Evolutionary conservation across 2,113 vertebrate genomes (phyloP).

Genomic region (Mobula hypostoma): DNA sequence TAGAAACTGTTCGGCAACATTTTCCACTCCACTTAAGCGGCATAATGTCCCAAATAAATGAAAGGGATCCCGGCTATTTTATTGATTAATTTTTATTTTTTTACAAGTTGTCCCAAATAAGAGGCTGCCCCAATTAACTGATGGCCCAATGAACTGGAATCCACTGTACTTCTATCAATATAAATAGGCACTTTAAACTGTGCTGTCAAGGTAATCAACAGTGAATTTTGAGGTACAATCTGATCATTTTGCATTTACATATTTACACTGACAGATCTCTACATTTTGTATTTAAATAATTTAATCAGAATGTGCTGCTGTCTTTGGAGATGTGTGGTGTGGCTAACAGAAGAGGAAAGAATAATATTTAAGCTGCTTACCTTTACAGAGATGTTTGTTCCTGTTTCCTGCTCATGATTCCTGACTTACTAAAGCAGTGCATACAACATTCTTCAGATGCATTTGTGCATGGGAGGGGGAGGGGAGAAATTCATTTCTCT

Average conservation of each 20-base stretch:
- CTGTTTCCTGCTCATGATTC: background rate
- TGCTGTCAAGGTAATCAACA: background rate
- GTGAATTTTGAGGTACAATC: background rate
- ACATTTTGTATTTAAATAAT: background rate
- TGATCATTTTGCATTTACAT: background rate
- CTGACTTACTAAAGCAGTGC: background rate
- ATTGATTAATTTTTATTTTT: no score
- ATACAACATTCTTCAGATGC: background rate
- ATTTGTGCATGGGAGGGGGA: no score
- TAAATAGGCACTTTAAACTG: background rate
- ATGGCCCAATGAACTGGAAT: no score
- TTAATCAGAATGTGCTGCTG: background rate
- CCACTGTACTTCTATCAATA: background rate
- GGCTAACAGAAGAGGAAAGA: background rate
- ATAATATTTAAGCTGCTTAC: background rate
- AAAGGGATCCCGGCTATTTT: no score
- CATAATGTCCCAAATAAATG: no score
- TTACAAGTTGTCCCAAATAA: no score
- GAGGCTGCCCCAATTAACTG: no score
- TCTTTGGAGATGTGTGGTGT: background rate
- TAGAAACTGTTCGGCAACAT: no score
- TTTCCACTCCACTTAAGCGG: no score
- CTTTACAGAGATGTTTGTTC: background rate
- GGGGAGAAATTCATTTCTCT: background rate
- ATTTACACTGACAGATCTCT: background rate